Base-by-base conservation (phyloP, 2,797 vertebrate species). In the Rhabdophis nuchalis region DNA sequence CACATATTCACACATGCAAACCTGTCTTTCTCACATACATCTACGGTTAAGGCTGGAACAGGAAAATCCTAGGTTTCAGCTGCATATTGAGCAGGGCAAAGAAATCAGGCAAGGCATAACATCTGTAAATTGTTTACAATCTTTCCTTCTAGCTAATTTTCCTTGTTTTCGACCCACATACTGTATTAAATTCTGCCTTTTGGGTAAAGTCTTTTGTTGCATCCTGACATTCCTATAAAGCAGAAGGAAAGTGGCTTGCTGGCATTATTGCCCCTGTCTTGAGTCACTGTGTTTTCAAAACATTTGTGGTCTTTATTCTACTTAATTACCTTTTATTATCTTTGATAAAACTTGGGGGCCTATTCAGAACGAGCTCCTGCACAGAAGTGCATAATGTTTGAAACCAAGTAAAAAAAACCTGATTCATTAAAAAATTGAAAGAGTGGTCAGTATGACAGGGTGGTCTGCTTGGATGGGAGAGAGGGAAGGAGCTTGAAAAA, bases 311-410 rank as follows among this genome's bases (percentile, higher is more conserved):
- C 90, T 86, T 96, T 36, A 60, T 95, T 96, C 89, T 92, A 85
- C 90, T 95, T 95, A 90, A 89, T 93, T 7, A 64, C 36, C n/a
- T 68, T 89, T 92, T 5, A 82, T 87, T 91, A 25, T 91, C 93
- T n/a, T 57, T 36, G 92, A 92, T 91, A 52, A 58, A 96, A 16
- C 54, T 91, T 82, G 91, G 36, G 52, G 91, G 82, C 12, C 87
- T 94, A 57, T 88, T 92, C 90, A 92, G 93, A 89, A 94, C 88
- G 90, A 94, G 95, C 94, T 89, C 91, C 88, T 92, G 85, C 93
- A 94, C 93, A 87, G 93, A 88, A 95, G 77, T 95, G 23, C 95
- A 94, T 41, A 95, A 95, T 95, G 95, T 94, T 91, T 95, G 93
- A 88, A 93, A 60, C 94, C 86, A 85, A 85, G 95, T 96, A 90